Evolutionary conservation across 2,113 vertebrate species (phyloP).

Genomic region (Sinocyclocheilus anshuiensis): DNA sequence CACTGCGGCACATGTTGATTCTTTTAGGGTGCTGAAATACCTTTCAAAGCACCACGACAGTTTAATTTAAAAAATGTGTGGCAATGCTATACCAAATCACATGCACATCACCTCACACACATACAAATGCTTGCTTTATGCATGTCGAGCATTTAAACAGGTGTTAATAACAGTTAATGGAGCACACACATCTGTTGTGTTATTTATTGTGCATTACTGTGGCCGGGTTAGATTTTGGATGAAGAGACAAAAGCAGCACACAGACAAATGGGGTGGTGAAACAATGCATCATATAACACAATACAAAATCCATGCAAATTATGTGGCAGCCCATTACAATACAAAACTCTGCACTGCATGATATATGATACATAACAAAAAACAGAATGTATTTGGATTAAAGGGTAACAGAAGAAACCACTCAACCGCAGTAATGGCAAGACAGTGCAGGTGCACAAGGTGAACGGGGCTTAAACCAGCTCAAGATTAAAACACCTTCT

Average conservation of each 20-base stretch:
- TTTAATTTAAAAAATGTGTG: not conserved
- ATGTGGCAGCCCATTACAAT: not conserved
- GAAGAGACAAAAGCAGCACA: not conserved
- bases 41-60: not conserved
- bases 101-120: not conserved
- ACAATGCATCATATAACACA: not conserved
- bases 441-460: not conserved
- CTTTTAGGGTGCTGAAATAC: slow-evolving; percentile 8
- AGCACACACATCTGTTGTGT: not conserved
- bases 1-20: not conserved
- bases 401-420: too few relatives aligned
- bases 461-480: too few relatives aligned
- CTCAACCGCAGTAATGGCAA: not conserved
- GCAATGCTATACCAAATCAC: too few relatives aligned
- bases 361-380: slow-evolving; percentile 7
- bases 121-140: not conserved
- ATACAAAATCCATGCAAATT: slow-evolving; percentile 24
- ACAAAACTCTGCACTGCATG: not conserved
- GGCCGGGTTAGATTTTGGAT: not conserved
- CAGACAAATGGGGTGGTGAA: not conserved
- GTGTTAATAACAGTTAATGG: slow-evolving; percentile 3
- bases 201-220: not conserved
- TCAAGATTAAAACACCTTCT: not conserved
- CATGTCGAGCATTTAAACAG: not conserved
- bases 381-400: not conserved